phyloP scores from a whole-genome alignment of 2,888 invertebrate species.

The Clanis bilineata region DNA sequence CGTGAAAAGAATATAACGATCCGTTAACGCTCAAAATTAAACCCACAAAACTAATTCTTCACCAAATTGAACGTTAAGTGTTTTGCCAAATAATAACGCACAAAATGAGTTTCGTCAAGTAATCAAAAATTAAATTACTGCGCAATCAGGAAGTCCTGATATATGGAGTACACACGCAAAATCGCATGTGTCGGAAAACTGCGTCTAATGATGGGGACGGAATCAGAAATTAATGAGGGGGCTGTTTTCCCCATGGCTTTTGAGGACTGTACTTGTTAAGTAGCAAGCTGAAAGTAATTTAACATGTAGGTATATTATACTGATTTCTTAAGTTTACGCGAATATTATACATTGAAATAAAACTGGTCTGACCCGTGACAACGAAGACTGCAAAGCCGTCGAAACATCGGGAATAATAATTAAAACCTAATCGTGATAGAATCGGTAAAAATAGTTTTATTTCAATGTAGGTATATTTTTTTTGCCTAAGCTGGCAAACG shows the following conservation, averaged over 20 bases:
- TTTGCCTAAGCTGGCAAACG: too few species aligned
- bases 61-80: neutral
- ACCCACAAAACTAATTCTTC: neutral
- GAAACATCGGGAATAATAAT: too few species aligned
- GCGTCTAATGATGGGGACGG: neutral
- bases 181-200: slow-evolving; percentile 33
- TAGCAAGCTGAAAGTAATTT: too few species aligned
- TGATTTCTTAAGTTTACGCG: too few species aligned
- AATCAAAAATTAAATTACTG: slow-evolving; percentile 28
- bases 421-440: too few species aligned
- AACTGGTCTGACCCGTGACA: too few species aligned
- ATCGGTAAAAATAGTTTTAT: too few species aligned
- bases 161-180: slow-evolving; percentile 34
- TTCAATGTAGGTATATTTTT: too few species aligned
- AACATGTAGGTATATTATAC: too few species aligned
- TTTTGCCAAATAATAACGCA: neutral
- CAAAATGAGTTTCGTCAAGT: slow-evolving; percentile 15
- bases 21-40: neutral
- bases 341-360: too few species aligned
- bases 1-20: neutral
- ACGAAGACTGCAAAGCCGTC: too few species aligned
- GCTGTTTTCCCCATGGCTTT: neutral
- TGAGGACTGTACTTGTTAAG: too few species aligned
- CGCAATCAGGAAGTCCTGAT: slow-evolving; percentile 22
- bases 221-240: neutral